Evolutionary conservation across 2,113 vertebrate genomes (phyloP).

Genomic region (Urocynchramus pylzowi): DNA sequence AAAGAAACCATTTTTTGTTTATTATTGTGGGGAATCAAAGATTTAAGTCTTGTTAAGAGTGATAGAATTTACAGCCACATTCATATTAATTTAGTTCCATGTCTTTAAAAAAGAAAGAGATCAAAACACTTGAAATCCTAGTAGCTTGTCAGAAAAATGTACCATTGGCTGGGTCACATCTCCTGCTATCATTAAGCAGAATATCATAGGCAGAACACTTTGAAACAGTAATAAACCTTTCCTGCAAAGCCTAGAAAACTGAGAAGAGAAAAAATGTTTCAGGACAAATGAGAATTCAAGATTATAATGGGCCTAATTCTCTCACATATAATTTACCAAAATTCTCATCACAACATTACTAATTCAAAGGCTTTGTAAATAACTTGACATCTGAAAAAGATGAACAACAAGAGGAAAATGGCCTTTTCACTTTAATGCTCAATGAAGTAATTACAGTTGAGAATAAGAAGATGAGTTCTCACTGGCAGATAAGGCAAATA

Average conservation of each 20-base stretch:
- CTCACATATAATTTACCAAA: constrained; percentile 14
- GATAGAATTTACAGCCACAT: not conserved
- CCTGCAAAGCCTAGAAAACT: not conserved
- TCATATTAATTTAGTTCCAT: not conserved
- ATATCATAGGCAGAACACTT: constrained; percentile 28
- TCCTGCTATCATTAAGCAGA: constrained; percentile 27
- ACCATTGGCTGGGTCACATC: constrained; percentile 12
- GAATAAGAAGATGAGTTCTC: constrained; percentile 43
- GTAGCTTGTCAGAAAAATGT: constrained; percentile 35
- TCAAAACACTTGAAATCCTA: constrained; percentile 33
- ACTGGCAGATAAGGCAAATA: constrained; percentile 61
- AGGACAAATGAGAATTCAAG: constrained; percentile 39
- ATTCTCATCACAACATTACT: constrained; percentile 36
- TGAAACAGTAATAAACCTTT: not conserved
- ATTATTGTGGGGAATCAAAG: not conserved
- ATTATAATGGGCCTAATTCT: not conserved
- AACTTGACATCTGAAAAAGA: constrained; percentile 56
- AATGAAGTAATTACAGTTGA: constrained; percentile 36
- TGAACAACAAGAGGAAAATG: constrained; percentile 49
- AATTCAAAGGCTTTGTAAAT: constrained; percentile 63
- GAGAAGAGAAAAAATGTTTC: constrained; percentile 20
- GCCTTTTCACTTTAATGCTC: constrained; percentile 58
- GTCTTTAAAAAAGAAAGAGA: constrained; percentile 5
- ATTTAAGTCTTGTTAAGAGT: not conserved
- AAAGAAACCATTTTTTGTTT: not conserved